Base-by-base conservation (phyloP, 2,797 vertebrate species). In the Oreortyx pictus region DNA sequence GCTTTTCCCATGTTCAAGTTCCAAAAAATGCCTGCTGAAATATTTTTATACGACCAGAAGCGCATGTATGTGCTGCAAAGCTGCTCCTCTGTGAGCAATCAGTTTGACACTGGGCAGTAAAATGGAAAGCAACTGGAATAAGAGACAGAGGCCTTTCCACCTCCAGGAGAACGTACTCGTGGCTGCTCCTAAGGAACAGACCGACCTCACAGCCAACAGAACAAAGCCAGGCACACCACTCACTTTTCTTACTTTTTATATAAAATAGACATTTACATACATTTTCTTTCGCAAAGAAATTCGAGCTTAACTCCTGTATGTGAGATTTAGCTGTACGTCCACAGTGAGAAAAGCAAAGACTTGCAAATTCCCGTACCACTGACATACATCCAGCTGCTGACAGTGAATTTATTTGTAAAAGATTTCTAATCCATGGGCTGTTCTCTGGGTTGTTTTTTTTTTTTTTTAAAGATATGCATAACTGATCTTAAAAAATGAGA, bases 211-310 rank as follows among this genome's bases (percentile, higher is more conserved):
- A 65, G 61, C 50, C 66, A 73, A 60, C 23, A 72, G 23, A 96
- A 93, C 29, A 90, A 94, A 93, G 84, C 22, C 76, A 91, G 62
- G 73, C 65, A 77, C 4, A 3, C 23, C 46, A 74, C 18, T 52
- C 43, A 41, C 24, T 90, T 95, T 94, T 94, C 81, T 68, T 92
- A 54, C 46, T 92, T 97, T 97, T 98, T 98, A 97, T 97, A 96
- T 93, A 98, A 98, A 98, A 98, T 97, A 98, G 81, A 97, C 89
- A 94, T 97, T 97, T 97, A 97, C 94, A 96, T 96, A 97, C 96
- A 96, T 96, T 96, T 97, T 92, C 83, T 93, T 97, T 94, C 92
- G 91, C 90, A 95, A 96, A 97, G 94, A 92, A 52, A 59, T 94
- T 95, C 0, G 7, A 96, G 92, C 92, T 43, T 91, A 94, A 95